Evolutionary conservation across 2,888 invertebrate genomes (phyloP).

Genomic region (Ctenicera cuprea): DNA sequence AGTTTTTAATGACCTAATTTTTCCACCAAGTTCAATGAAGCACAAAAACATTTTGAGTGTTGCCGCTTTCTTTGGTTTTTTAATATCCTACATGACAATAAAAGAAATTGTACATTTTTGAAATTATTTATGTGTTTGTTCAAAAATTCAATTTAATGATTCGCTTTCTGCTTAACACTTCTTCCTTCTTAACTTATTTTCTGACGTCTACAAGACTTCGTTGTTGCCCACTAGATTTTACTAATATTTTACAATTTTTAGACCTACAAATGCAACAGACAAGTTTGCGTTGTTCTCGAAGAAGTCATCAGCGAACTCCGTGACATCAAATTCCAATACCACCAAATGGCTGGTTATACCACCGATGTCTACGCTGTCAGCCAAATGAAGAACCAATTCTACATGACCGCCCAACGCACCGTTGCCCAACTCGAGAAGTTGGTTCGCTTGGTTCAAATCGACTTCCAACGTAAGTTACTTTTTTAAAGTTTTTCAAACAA

Average conservation of each 20-base stretch:
- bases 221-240: too few relatives aligned
- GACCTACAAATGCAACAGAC: conserved; percentile 1
- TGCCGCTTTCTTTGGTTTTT: too few relatives aligned
- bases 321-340: conserved; percentile 11
- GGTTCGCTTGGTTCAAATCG: background rate
- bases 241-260: background rate
- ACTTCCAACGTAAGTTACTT: conserved; percentile 3
- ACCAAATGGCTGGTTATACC: conserved; percentile 10
- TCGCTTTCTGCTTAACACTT: too few relatives aligned
- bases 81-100: too few relatives aligned
- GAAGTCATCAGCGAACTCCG: conserved; percentile 16
- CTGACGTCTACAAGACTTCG: too few relatives aligned
- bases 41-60: too few relatives aligned
- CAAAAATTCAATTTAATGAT: too few relatives aligned
- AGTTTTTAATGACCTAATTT: too few relatives aligned
- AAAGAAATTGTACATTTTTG: too few relatives aligned
- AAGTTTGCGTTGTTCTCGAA: background rate
- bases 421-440: conserved; percentile 33
- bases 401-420: background rate
- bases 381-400: conserved; percentile 6
- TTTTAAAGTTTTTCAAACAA: background rate
- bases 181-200: too few relatives aligned
- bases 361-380: background rate
- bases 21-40: too few relatives aligned
- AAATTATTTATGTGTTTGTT: too few relatives aligned